Conservation (phyloP, 2,113 vertebrate genomes). For the Chinchilla lanigera region DNA sequence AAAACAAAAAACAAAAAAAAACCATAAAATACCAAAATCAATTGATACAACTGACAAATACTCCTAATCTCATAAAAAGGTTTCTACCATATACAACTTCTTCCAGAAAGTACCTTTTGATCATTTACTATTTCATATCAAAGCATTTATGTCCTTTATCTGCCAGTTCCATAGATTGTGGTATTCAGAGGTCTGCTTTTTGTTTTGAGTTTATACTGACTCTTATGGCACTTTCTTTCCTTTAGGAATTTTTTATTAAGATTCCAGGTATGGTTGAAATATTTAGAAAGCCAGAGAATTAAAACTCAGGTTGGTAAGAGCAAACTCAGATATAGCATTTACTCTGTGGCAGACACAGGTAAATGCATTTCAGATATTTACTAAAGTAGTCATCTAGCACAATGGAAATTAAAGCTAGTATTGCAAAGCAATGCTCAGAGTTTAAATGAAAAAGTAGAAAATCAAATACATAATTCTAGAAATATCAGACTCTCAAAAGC, state of each 20-base stretch:
- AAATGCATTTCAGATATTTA: background rate
- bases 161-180: background rate
- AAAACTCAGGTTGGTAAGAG: background rate
- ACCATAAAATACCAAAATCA: too few relatives aligned
- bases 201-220: background rate
- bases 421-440: background rate
- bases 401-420: background rate
- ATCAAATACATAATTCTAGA: background rate
- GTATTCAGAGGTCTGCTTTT: background rate
- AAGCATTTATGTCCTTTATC: background rate
- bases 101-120: background rate
- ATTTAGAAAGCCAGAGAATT: background rate
- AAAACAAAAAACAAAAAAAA: too few relatives aligned
- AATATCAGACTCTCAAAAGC: background rate
- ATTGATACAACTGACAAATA: background rate
- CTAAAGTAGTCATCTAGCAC: background rate
- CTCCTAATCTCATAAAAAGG: background rate
- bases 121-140: background rate
- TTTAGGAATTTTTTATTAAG: background rate
- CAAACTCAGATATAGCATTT: background rate
- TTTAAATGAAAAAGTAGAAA: conserved; percentile 31
- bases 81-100: background rate
- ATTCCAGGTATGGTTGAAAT: background rate
- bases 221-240: background rate
- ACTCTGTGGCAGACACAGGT: background rate